phyloP scores from a whole-genome alignment of 1,140 invertebrate species.

The Antheraea pernyi region DNA sequence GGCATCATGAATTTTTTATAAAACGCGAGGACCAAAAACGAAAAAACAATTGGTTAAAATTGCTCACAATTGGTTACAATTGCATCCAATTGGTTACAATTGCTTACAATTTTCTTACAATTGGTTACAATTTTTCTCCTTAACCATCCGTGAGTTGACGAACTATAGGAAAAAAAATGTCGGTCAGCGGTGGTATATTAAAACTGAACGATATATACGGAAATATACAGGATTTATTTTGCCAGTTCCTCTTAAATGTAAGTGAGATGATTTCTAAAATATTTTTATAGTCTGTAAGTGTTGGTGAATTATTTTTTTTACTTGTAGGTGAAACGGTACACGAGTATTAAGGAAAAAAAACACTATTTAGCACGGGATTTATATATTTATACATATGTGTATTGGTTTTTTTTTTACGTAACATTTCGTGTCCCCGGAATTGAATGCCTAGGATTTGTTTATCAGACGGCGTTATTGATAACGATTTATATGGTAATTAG shows the following conservation, averaged over 20 bases:
- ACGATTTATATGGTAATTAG: conserved; percentile 26
- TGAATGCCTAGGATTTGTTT: not conserved
- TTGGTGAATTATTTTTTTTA: conserved; percentile 32
- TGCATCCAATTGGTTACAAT: too few relatives aligned
- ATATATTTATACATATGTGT: too few relatives aligned
- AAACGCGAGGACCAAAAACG: conserved; percentile 64
- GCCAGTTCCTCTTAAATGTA: conserved; percentile 78
- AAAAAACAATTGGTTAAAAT: conserved; percentile 30
- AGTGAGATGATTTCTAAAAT: conserved; percentile 72
- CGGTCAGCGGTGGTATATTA: too few relatives aligned
- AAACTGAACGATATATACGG: conserved; percentile 10
- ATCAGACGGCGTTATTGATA: too few relatives aligned
- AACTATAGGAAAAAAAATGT: too few relatives aligned
- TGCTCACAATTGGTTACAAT: too few relatives aligned
- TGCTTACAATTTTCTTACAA: too few relatives aligned
- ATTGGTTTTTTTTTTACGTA: conserved; percentile 19
- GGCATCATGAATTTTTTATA: conserved; percentile 68
- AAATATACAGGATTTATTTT: conserved; percentile 75
- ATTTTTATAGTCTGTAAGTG: conserved; percentile 69
- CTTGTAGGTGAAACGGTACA: conserved; percentile 25
- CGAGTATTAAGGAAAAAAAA: conserved; percentile 49
- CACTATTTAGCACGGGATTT: not conserved
- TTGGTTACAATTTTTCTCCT: too few relatives aligned
- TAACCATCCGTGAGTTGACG: too few relatives aligned
- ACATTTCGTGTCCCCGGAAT: not conserved